These are phyloP conservation scores for Calephelis virginiensis DNA, from an alignment of 1,140 invertebrate genomes.

Conservation along the genomic window DNA sequence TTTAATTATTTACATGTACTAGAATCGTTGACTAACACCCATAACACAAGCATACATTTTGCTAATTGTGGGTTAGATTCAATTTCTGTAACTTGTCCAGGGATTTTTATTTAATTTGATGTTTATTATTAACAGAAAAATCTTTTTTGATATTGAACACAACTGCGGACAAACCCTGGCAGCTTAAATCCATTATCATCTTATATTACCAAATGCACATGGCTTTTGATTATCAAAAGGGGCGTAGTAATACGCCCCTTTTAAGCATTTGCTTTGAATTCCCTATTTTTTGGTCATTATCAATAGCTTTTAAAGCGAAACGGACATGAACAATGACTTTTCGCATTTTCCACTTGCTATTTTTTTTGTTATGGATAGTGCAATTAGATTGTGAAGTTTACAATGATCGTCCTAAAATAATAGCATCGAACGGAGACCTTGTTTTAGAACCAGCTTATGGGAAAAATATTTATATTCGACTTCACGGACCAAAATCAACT, in stretches of 20 bases:
- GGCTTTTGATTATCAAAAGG: too few relatives aligned
- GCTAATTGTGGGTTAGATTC: too few relatives aligned
- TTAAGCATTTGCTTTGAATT: background rate
- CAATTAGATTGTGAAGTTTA: conserved; percentile 47
- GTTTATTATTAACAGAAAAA: too few relatives aligned
- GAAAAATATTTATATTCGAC: conserved; percentile 82
- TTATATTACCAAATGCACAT: too few relatives aligned
- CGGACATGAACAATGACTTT: conserved; percentile 15
- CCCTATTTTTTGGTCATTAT: background rate
- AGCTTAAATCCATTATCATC: too few relatives aligned
- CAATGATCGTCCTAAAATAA: conserved; percentile 80
- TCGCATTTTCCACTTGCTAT: background rate
- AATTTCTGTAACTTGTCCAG: too few relatives aligned
- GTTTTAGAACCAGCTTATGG: conserved; percentile 81
- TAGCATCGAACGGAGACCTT: conserved; percentile 82
- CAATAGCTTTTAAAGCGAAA: background rate
- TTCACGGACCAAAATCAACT: conserved; percentile 79
- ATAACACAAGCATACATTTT: too few relatives aligned
- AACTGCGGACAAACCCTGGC: too few relatives aligned
- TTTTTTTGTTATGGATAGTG: conserved; percentile 7
- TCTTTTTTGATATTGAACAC: too few relatives aligned
- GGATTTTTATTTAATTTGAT: too few relatives aligned
- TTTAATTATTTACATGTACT: too few relatives aligned
- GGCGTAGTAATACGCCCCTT: conserved; percentile 7
- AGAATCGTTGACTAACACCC: too few relatives aligned